Evolutionary conservation across 2,113 vertebrate genomes (phyloP).

Genomic region (Phalacrocorax carbo): DNA sequence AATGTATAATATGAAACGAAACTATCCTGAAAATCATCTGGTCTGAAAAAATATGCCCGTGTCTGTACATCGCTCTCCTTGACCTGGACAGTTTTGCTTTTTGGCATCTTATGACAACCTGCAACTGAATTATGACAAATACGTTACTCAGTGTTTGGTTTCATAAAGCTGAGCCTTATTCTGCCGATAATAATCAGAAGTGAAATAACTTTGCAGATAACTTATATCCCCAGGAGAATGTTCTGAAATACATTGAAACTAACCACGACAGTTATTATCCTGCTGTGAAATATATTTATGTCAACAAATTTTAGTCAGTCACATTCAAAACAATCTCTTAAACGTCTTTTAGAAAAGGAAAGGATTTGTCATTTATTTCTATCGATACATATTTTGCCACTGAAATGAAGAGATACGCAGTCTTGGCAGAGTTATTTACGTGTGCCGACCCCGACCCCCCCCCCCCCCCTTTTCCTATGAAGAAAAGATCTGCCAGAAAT

Average conservation of each 20-base stretch:
- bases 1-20: neutral
- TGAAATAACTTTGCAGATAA: slow-evolving; percentile 24
- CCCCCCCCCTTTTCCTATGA: neutral
- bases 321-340: neutral
- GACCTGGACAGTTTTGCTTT: neutral
- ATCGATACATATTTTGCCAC: neutral
- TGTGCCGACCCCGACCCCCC: neutral
- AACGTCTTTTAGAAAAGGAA: neutral
- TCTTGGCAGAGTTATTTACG: neutral
- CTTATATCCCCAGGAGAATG: neutral
- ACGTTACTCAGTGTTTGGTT: neutral
- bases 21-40: neutral
- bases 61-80: neutral
- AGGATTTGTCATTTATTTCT: neutral
- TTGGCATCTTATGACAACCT: neutral
- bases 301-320: neutral
- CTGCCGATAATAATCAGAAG: neutral
- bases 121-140: neutral
- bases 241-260: neutral
- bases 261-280: neutral
- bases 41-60: neutral
- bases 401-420: neutral
- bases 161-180: neutral
- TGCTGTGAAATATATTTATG: neutral
- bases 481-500: neutral